A percentile compares a stretch with the other conserved stretches of the same genome.
phyloP scores from a whole-genome alignment of 2,113 vertebrate genomes.

The Hymenochirus boettgeri region DNA sequence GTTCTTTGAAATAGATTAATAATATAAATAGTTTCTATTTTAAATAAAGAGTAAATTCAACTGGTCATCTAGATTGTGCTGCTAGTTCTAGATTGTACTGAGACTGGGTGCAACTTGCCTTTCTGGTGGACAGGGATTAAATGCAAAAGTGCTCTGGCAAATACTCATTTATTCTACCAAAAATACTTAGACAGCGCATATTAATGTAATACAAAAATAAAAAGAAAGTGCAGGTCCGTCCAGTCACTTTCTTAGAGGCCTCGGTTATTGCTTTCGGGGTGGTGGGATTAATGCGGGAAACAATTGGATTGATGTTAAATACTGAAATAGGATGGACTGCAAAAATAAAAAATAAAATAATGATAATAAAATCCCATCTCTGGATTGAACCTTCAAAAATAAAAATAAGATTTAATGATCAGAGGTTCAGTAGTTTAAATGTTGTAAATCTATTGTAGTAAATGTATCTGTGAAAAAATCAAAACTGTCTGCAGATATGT shows the following conservation, averaged over 20 bases:
- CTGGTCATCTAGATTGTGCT: too few species aligned
- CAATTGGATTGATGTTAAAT: conserved; percentile 34
- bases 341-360: conserved; percentile 59
- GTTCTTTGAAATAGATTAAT: too few species aligned
- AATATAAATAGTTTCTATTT: too few species aligned
- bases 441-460: conserved; percentile 90
- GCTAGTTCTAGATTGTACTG: too few species aligned
- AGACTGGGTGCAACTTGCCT: too few species aligned
- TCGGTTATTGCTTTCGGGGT: conserved; percentile 74
- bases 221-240: conserved; percentile 75
- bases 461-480: conserved; percentile 95
- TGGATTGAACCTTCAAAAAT: conserved; percentile 56
- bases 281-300: conserved; percentile 52
- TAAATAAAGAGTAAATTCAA: too few species aligned
- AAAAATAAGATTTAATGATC: conserved; percentile 56
- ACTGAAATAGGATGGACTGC: conserved; percentile 53
- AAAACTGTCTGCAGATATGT: conserved; percentile 85
- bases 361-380: conserved; percentile 23
- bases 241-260: conserved; percentile 74
- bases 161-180: conserved; percentile 93
- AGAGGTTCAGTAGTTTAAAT: conserved; percentile 82
- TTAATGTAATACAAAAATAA: conserved; percentile 91
- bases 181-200: conserved; percentile 84
- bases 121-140: conserved; percentile 25
- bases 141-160: conserved; percentile 73